Conservation (phyloP, 2,113 vertebrate genomes). For the Colossoma macropomum region DNA sequence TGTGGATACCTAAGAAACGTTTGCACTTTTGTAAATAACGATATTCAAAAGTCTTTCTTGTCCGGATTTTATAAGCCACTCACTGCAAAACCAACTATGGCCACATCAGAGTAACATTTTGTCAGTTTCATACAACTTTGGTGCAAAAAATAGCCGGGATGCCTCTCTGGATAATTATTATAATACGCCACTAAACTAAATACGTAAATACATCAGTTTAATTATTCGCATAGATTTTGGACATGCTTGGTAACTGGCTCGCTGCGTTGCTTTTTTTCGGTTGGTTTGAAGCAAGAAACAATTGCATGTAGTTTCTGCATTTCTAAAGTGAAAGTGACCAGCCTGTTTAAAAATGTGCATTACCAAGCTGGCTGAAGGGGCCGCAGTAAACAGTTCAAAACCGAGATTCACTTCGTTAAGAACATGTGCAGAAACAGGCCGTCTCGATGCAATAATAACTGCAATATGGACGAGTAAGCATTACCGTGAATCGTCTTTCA, state of each 20-base stretch:
- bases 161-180: background rate
- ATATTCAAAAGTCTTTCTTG: background rate
- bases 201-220: background rate
- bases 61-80: background rate
- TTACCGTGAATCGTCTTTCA: background rate
- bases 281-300: background rate
- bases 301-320: background rate
- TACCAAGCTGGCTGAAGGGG: background rate
- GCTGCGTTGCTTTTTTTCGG: background rate
- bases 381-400: background rate
- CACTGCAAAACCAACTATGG: background rate
- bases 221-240: background rate
- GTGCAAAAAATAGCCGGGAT: background rate
- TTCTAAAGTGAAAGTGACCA: background rate
- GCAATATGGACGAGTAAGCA: background rate
- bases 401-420: background rate
- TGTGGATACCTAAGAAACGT: background rate
- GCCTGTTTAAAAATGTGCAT: background rate
- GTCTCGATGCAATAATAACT: background rate
- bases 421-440: background rate
- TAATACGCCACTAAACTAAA: background rate
- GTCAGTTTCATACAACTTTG: slow-evolving; percentile 24
- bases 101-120: slow-evolving; percentile 12
- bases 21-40: background rate
- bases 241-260: background rate